Base-by-base conservation (phyloP, 2,888 invertebrate species). In the Smittia sp. region DNA sequence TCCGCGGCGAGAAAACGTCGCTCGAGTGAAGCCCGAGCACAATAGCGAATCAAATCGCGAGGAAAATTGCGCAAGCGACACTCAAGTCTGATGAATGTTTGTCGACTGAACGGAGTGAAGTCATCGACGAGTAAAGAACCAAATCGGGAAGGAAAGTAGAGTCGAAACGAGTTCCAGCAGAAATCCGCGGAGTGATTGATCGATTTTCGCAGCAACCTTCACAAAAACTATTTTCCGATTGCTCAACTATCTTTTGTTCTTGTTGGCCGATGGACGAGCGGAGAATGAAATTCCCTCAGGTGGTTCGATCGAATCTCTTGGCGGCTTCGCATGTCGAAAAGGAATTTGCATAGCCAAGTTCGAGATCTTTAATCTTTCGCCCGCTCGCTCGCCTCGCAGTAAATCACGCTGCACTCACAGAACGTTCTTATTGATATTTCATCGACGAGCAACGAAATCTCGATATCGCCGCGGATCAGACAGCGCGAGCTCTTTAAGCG, bases 291-390 rank as follows among this genome's bases (percentile, higher is more conserved):
- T 22, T 58, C 22, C 58, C 58, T 58, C 2, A 7, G 22, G 52
- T 11, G 46, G 15, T 25, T 62, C 22, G 25, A 27, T 25, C 27
- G 25, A 27, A 27, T 63, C 27, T 63, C 15, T 58, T 25, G 20
- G 32, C 32, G 70, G 32, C 27, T 70, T 54, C 58, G 70, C 70
- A 54, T 70, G 54, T 70, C 70, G 70, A 22, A 69, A 38, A 18
- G 22, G 70, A 70, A 70, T 70, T 70, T 70, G 70, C 70, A 70
- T 70, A 70, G 58, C 58, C 54, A 70, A 70, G 70, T 70, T 70
- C 70, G 58, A 70, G 70, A 70, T 70, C 70, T 70, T 70, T 70
- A 70, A 70, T 70, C 70, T 70, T 11, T 24, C 25, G 18, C 54
- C 54, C 27, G 20, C 52, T 24, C 25, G 9, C 24, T 15, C 58